Conservation (phyloP, 2,888 invertebrate species). For the Lithosia quadra region DNA sequence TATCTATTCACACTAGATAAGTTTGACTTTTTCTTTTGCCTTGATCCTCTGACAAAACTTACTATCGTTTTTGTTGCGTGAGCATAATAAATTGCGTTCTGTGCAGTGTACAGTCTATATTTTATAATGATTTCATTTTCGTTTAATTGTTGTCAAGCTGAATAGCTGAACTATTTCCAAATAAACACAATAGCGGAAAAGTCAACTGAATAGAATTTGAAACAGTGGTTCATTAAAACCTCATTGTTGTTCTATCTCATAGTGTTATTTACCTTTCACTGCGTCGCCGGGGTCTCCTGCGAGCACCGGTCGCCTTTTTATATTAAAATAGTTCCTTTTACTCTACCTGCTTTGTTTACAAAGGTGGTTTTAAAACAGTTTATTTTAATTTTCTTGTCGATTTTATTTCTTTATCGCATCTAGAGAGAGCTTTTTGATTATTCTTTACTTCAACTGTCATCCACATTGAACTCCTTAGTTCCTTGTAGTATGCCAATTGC, state of each 20-base stretch:
- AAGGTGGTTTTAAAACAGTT: constrained; percentile 64
- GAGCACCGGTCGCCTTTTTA: constrained; percentile 52
- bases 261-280: constrained; percentile 73
- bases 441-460: constrained; percentile 28
- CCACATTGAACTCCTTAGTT: constrained; percentile 15
- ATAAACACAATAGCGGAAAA: constrained; percentile 65
- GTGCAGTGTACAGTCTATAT: constrained; percentile 27
- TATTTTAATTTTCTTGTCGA: constrained; percentile 53
- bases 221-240: constrained; percentile 76
- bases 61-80: constrained; percentile 52
- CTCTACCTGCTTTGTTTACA: constrained; percentile 67
- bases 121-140: constrained; percentile 53
- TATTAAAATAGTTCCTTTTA: constrained; percentile 61
- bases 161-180: constrained; percentile 54
- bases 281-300: constrained; percentile 50
- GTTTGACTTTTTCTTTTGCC: constrained; percentile 74
- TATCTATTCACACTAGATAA: constrained; percentile 75
- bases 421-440: constrained; percentile 50
- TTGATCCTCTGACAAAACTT: constrained; percentile 61
- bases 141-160: constrained; percentile 44
- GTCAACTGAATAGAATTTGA: constrained; percentile 62
- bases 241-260: constrained; percentile 71
- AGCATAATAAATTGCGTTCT: constrained; percentile 42
- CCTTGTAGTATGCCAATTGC: background rate
- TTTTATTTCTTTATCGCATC: constrained; percentile 53